phyloP scores from a whole-genome alignment of 2,888 invertebrate genomes.

The Fissipunctia ypsillon region DNA sequence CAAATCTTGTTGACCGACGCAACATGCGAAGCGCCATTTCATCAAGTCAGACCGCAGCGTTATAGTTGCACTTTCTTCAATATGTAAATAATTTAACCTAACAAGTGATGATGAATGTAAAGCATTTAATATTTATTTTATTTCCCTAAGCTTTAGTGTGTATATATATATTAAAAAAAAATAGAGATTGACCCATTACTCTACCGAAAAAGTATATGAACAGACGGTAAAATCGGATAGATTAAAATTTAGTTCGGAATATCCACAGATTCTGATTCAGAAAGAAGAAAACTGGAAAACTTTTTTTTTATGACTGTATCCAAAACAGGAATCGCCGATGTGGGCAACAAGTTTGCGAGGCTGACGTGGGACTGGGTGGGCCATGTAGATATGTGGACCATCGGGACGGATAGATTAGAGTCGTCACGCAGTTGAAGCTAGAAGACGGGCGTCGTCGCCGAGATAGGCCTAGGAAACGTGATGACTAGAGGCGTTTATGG shows the following conservation, averaged over 20 bases:
- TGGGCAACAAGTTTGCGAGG: too few relatives aligned
- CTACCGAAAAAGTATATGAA: too few relatives aligned
- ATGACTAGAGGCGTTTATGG: too few relatives aligned
- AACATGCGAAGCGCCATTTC: background rate
- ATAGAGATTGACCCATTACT: background rate
- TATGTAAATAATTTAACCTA: background rate
- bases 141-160: background rate
- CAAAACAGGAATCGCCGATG: too few relatives aligned
- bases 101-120: background rate
- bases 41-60: background rate
- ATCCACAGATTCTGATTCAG: background rate
- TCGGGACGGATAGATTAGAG: too few relatives aligned
- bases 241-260: background rate
- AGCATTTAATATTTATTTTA: background rate
- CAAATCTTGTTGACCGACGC: background rate
- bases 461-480: too few relatives aligned
- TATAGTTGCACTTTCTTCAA: background rate
- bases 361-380: too few relatives aligned
- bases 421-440: too few relatives aligned
- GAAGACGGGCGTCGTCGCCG: too few relatives aligned
- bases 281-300: background rate
- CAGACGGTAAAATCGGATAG: too few relatives aligned
- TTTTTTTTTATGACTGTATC: background rate
- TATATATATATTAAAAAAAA: too few relatives aligned
- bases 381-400: too few relatives aligned